Evolutionary conservation across 1,140 invertebrate genomes (phyloP), one percentile per base, ranked within the genome.

Genomic region (Musca domestica): DNA sequence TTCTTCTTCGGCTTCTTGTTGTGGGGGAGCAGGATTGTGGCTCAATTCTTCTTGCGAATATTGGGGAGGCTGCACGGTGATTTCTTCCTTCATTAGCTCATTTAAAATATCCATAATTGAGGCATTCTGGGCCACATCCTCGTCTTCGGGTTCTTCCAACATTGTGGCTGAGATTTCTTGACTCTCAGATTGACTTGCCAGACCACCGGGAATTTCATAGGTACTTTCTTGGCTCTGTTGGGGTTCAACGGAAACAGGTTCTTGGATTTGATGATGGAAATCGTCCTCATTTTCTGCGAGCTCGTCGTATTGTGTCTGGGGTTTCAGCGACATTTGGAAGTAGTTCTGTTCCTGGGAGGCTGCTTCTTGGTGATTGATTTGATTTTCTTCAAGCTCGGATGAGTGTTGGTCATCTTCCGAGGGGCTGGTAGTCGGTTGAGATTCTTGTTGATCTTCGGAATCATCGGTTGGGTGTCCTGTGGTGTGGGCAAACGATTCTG

Each of bases 51-150:
- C 27, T 19, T 34, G 5, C 2, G 15, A 1, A 7, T 34, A 61
- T 19, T 64, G 61, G 2, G 49, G n/a, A 1, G 49, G 27, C 14
- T 67, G 51, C 10, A 54, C 67, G 17, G 67, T 69, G 0, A 63
- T 14, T 19, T 70, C 41, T 34, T 25, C 67, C 10, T 65, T 47
- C 76, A 80, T 78, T 30, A 80, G 54, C 66, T 80, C 78, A 65
- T 71, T 80, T 0, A 80, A 70, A 27, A 80, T 80, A 58, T 76
- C 77, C 7, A 73, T 75, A 67, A 80, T 74, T 54, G 76, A 77
- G 51, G 77, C 74, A 58, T 74, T 76, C 58, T 80, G 78, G 41
- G 78, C 76, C 67, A 80, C 78, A 30, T 76, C 72, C 22, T 66
- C 68, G 15, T 27, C 56, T 23, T 47, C 65, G n/a, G 51, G 47